A percentile compares a stretch with the other conserved stretches of the same genome.
Evolutionary conservation across 2,113 vertebrate species (phyloP).

Genomic region (Leucopternis melanops): DNA sequence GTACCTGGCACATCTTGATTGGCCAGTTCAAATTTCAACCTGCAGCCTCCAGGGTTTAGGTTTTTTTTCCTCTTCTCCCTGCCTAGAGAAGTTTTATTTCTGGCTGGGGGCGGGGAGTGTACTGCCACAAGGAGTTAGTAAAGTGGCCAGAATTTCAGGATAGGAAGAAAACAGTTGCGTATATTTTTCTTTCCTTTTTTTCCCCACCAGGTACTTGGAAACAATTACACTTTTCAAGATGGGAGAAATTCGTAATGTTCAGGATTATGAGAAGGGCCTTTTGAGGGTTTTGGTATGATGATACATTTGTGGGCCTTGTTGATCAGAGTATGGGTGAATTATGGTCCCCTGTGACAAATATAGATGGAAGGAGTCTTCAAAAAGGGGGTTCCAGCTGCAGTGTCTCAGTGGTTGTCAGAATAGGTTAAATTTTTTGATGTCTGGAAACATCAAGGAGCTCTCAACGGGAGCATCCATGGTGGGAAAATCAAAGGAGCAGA

Average conservation of each 20-base stretch:
- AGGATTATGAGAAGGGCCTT: background rate
- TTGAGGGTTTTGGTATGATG: background rate
- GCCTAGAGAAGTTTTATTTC: too few species aligned
- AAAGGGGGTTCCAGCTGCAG: background rate
- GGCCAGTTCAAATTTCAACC: too few species aligned
- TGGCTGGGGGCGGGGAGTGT: too few species aligned
- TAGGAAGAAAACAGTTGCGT: background rate
- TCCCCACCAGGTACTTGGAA: background rate
- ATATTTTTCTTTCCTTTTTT: background rate
- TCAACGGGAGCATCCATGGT: background rate
- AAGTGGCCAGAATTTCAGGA: background rate
- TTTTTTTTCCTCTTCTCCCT: too few species aligned
- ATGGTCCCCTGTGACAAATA: background rate
- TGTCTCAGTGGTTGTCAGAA: background rate
- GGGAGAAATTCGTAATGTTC: background rate
- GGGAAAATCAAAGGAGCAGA: background rate
- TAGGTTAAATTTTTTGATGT: background rate
- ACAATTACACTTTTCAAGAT: background rate
- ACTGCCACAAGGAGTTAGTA: background rate
- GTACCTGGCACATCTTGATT: too few species aligned
- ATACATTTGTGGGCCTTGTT: background rate
- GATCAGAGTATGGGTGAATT: background rate
- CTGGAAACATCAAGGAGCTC: background rate
- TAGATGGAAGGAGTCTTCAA: background rate
- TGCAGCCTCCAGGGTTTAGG: too few species aligned